phyloP scores from a whole-genome alignment of 2,113 vertebrate genomes.

The Plectropomus leopardus region DNA sequence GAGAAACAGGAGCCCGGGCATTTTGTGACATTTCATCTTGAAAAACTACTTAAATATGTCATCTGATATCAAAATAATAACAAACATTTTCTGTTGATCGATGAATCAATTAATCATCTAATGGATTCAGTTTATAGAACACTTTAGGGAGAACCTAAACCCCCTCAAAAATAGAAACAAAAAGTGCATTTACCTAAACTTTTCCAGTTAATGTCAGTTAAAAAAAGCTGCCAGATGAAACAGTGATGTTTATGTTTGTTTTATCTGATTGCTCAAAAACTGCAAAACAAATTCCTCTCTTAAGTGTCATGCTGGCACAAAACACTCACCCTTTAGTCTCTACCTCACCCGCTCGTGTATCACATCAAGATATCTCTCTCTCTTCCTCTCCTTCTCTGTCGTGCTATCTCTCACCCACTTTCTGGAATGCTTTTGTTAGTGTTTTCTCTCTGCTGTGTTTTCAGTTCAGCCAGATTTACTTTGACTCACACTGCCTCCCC shows the following conservation, averaged over 20 bases:
- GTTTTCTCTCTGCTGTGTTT: conserved; percentile 58
- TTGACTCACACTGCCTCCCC: conserved; percentile 31
- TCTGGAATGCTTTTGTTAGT: conserved; percentile 69
- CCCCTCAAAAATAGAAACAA: too few relatives aligned
- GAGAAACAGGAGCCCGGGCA: too few relatives aligned
- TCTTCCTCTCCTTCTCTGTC: conserved; percentile 15
- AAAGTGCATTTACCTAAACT: neutral
- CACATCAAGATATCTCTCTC: conserved; percentile 43
- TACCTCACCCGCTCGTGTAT: conserved; percentile 7
- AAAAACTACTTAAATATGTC: neutral
- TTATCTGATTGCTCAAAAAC: conserved; percentile 22
- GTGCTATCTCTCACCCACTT: conserved; percentile 34
- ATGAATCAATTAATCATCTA: too few relatives aligned
- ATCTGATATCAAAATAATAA: neutral
- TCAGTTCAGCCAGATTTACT: conserved; percentile 56
- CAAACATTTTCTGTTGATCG: too few relatives aligned
- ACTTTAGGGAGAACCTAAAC: too few relatives aligned
- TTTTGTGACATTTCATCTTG: neutral
- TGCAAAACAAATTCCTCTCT: conserved; percentile 37
- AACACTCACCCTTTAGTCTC: conserved; percentile 34
- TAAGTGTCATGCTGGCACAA: conserved; percentile 19
- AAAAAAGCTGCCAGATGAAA: conserved; percentile 1
- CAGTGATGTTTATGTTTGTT: conserved; percentile 10
- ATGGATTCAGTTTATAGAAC: too few relatives aligned
- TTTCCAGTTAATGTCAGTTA: neutral